Base-by-base conservation (phyloP, 1,140 invertebrate genomes). In the Bursaphelenchus mucronatus region DNA sequence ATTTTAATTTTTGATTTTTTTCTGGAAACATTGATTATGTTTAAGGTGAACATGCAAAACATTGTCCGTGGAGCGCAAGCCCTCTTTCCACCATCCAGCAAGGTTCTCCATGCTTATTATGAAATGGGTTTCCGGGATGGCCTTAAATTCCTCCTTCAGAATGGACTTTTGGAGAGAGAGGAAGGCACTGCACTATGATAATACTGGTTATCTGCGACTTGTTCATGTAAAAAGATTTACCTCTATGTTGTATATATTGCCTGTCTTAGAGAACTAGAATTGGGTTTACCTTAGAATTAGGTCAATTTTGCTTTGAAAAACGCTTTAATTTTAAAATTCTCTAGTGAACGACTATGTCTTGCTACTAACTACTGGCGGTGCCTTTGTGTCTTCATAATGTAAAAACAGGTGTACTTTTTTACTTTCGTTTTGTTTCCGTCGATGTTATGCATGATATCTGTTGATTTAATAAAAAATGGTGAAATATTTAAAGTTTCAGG, bases 11-110 rank as follows among this genome's bases (percentile, higher is more conserved):
- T 55, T 43, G 39, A n/a, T 55, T n/a, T 21, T 55, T 21, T n/a
- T 55, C 19, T 55, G 49, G 19, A 19, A 50, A 50, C 15, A 76
- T 78, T 49, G 75, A 77, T 58, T 45, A 66, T 65, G 51, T 81
- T 76, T 53, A 71, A 83, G 75, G 71, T 84, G 1, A 83, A 79
- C 68, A 67, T 71, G 55, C 73, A 76, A 13, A 84, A 84, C 61
- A 55, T 82, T 3, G 73, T 71, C 10, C 72, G 83, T n/a, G 77
- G 76, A 7, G 67, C 72, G 0, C 82, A 83, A 51, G 81, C 81
- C 0, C 58, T 84, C 8, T 83, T 83, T 63, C 83, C 83, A 11
- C 83, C 82, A 0, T 73, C 73, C 5, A 50, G 61, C 6, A 59
- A 69, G 19, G 66, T 75, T 1, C 69, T 84, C 11, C 55, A 76